phyloP scores from a whole-genome alignment of 2,113 vertebrate genomes.

The Caracal caracal region DNA sequence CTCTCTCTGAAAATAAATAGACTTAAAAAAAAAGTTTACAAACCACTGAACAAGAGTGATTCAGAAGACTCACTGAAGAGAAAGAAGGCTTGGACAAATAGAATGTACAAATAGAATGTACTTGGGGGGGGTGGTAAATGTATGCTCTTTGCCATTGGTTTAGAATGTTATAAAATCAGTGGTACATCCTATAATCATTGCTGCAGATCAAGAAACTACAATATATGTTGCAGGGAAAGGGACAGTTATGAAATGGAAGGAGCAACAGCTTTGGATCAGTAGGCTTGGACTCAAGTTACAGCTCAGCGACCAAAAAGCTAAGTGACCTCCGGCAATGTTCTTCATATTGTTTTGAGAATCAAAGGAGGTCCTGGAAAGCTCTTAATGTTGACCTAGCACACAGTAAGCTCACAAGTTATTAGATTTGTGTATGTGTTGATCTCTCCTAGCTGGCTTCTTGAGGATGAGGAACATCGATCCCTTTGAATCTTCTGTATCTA shows the following conservation, averaged over 20 bases:
- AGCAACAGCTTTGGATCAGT: neutral
- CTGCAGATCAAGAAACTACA: neutral
- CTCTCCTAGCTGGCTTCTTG: neutral
- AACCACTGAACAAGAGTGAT: neutral
- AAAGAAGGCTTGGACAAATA: neutral
- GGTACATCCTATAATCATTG: neutral
- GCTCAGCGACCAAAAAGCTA: neutral
- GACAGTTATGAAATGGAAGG: neutral
- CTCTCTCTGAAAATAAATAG: no score
- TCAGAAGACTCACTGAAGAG: neutral
- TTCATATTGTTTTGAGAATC: neutral
- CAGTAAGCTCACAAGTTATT: neutral
- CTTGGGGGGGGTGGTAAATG: neutral
- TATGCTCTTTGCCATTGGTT: neutral
- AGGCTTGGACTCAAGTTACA: neutral
- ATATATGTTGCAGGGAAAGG: neutral
- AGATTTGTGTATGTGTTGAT: neutral
- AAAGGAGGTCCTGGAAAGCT: neutral
- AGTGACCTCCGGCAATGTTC: neutral
- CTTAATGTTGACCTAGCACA: neutral
- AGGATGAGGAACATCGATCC: neutral
- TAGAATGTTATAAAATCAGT: neutral
- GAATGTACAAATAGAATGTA: neutral
- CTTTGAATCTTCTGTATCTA: neutral
- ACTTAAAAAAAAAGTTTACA: neutral